These are phyloP conservation scores for Musca vetustissima DNA, from an alignment of 1,140 invertebrate genomes.

Conservation along the genomic window DNA sequence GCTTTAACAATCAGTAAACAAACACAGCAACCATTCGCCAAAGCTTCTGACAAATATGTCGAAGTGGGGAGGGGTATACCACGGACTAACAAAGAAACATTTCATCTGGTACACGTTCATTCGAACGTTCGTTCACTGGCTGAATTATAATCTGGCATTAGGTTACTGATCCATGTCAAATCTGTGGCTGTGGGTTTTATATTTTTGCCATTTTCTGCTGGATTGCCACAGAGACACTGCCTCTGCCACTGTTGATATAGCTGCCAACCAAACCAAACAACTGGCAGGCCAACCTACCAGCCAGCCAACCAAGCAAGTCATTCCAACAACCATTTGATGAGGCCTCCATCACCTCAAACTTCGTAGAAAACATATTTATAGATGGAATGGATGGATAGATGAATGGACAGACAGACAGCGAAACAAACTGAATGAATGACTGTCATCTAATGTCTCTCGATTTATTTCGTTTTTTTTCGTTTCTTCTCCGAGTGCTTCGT, in stretches of 20 bases:
- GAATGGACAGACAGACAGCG: neutral
- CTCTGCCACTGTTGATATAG: too few relatives aligned
- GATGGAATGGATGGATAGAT: conserved; percentile 13
- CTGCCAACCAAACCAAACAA: too few relatives aligned
- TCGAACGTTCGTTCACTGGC: conserved; percentile 20
- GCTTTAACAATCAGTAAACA: neutral
- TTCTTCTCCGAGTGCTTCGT: too few relatives aligned
- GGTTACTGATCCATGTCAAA: conserved; percentile 57
- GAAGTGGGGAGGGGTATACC: too few relatives aligned
- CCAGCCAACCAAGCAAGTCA: too few relatives aligned
- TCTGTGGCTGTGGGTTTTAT: conserved; percentile 51
- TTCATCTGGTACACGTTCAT: conserved; percentile 33
- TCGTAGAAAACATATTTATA: neutral
- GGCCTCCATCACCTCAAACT: too few relatives aligned
- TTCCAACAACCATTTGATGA: too few relatives aligned
- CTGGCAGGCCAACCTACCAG: too few relatives aligned
- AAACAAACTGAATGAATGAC: conserved; percentile 12
- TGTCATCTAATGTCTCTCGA: conserved; percentile 15
- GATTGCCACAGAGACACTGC: conserved; percentile 26
- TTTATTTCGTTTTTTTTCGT: neutral
- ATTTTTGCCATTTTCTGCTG: conserved; percentile 26
- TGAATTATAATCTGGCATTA: conserved; percentile 56
- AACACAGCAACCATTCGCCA: neutral
- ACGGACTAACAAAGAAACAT: conserved; percentile 32
- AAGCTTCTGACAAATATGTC: neutral